Conservation (phyloP, 2,797 vertebrate species). For the Darevskia mixta region DNA sequence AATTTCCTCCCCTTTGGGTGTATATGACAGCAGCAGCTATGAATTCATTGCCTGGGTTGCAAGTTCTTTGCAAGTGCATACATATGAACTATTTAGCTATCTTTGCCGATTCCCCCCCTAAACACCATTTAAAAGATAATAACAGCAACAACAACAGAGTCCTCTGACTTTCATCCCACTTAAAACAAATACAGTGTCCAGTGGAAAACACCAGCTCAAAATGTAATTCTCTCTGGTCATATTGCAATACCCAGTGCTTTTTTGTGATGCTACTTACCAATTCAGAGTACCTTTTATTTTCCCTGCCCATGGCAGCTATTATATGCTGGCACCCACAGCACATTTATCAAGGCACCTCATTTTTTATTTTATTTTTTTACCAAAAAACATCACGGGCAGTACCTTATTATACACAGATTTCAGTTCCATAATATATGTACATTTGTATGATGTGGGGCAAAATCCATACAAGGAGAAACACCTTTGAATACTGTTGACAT, state of each 20-base stretch:
- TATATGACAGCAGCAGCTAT: background rate
- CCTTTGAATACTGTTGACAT: background rate
- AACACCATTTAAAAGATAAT: background rate
- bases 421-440: background rate
- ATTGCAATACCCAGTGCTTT: background rate
- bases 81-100: background rate
- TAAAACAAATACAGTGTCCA: background rate
- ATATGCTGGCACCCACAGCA: too few species aligned
- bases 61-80: background rate
- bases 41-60: background rate
- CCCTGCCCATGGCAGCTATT: too few species aligned
- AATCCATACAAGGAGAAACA: background rate
- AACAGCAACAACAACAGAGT: background rate
- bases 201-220: background rate
- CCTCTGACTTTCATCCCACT: background rate
- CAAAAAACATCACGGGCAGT: background rate
- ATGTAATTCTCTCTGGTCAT: background rate
- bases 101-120: too few species aligned
- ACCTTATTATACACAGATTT: background rate
- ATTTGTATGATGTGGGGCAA: background rate
- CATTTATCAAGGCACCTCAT: too few species aligned
- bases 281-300: too few species aligned
- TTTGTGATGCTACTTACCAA: too few species aligned
- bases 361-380: background rate
- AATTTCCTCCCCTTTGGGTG: background rate